phyloP scores from a whole-genome alignment of 2,888 invertebrate genomes.

The Xylophagus ater region DNA sequence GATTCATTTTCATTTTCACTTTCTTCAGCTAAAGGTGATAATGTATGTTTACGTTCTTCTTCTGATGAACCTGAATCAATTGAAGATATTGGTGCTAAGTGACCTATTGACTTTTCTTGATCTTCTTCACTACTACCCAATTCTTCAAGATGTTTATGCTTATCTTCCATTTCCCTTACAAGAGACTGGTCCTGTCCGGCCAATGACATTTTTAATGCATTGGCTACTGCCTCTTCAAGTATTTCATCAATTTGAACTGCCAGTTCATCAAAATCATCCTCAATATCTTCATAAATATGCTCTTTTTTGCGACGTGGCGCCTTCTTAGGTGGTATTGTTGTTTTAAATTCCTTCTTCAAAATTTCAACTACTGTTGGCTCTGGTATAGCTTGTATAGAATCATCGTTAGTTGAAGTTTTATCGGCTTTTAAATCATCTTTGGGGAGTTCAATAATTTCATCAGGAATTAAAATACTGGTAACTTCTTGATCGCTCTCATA shows the following conservation, averaged over 20 bases:
- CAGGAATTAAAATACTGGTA: conserved; percentile 29
- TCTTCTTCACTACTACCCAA: conserved; percentile 40
- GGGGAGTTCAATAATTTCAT: conserved; percentile 36
- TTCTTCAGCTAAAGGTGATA: conserved; percentile 34
- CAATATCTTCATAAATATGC: conserved; percentile 54
- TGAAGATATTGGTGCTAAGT: conserved; percentile 36
- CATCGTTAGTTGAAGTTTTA: conserved; percentile 5
- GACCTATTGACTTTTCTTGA: conserved; percentile 21
- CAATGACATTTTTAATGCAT: conserved; percentile 27
- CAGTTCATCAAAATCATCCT: conserved; percentile 21
- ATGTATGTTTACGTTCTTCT: conserved; percentile 27
- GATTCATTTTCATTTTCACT: conserved; percentile 22
- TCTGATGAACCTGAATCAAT: conserved; percentile 39
- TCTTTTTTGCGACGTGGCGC: conserved; percentile 44
- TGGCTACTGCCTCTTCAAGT: conserved; percentile 20
- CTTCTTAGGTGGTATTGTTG: conserved; percentile 27
- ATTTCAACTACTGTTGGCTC: conserved; percentile 43
- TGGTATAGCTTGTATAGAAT: conserved; percentile 10
- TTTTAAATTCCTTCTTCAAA: conserved; percentile 19
- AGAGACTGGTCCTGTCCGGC: conserved; percentile 38
- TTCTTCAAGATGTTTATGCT: conserved; percentile 32
- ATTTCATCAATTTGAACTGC: conserved; percentile 24
- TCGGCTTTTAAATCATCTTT: conserved; percentile 2
- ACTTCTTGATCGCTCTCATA: conserved; percentile 18
- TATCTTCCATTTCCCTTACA: conserved; percentile 43